Conservation (phyloP, 2,888 invertebrate species). For the Aporophyla lueneburgensis region DNA sequence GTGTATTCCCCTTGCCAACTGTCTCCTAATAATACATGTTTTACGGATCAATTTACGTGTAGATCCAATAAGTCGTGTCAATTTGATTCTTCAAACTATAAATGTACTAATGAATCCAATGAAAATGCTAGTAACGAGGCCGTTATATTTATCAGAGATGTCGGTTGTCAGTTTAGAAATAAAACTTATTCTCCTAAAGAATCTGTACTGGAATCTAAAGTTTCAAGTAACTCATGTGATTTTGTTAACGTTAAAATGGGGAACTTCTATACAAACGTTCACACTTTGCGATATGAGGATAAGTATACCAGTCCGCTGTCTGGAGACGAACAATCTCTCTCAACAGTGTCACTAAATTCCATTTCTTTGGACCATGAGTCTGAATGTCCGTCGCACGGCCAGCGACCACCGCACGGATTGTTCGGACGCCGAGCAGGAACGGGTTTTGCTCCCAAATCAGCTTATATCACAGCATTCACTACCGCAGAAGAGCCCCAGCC, state of each 20-base stretch:
- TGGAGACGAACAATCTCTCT: slow-evolving; percentile 68
- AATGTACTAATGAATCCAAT: slow-evolving; percentile 57
- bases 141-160: slow-evolving; percentile 85
- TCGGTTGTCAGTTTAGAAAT: slow-evolving; percentile 84
- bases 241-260: slow-evolving; percentile 71
- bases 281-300: slow-evolving; percentile 80
- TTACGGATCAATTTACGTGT: slow-evolving; percentile 54
- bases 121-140: slow-evolving; percentile 72
- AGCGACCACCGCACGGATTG: slow-evolving; percentile 43
- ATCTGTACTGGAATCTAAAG: slow-evolving; percentile 72
- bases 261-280: slow-evolving; percentile 74
- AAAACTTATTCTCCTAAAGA: slow-evolving; percentile 71
- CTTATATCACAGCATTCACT: slow-evolving; percentile 73
- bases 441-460: slow-evolving; percentile 73
- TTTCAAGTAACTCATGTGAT: slow-evolving; percentile 78
- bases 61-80: slow-evolving; percentile 84
- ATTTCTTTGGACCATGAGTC: slow-evolving; percentile 74
- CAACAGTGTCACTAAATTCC: slow-evolving; percentile 74
- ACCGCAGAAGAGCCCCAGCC: slow-evolving; percentile 41
- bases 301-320: slow-evolving; percentile 78
- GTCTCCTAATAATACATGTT: slow-evolving; percentile 61
- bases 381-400: slow-evolving; percentile 76
- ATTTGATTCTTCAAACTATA: slow-evolving; percentile 72
- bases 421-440: slow-evolving; percentile 56
- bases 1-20: slow-evolving; percentile 69